Base-by-base conservation (phyloP, 2,888 invertebrate genomes). In the Stramonita haemastoma region DNA sequence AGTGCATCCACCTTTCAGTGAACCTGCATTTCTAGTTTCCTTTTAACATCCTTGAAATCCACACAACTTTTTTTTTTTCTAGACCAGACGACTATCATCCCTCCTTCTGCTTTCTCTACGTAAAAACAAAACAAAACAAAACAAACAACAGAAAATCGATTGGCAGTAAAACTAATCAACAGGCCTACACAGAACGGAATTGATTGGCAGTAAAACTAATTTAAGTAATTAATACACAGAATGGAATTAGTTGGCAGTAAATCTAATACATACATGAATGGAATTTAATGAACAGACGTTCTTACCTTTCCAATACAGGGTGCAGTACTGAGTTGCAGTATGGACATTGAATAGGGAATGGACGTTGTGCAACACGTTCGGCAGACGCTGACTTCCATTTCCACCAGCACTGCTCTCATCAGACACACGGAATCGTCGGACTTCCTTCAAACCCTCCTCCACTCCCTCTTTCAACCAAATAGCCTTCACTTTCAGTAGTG, bases 221-320 rank as follows among this genome's bases (percentile, higher is more conserved):
- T 46, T 5, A 46, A 46, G 4, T 46, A 46, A 46, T 46, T 46
- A 46, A 46, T 8, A 46, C 46, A 46, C 46, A 46, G 46, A 46
- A 46, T 46, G 46, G 46, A 8, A 46, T 8, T 46, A 8, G 8
- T 46, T 46, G 8, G 46, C 46, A 46, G 46, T 46, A 46, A 46
- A 46, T 46, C 46, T 46, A 46, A 46, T 46, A 5, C 2, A 46
- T 46, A 46, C 46, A 46, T 46, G 46, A 46, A 46, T 46, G 46
- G 46, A 46, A 46, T 46, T 46, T 46, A 46, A n/a, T n/a, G n/a
- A n/a, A 46, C 46, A 46, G 46, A 8, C 46, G 46, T 46, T 6
- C 85, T 29, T n/a, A 85, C 85, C 85, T 85, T 85, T 85, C 85
- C 85, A 85, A 17, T 1, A 85, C 15, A 85, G 32, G 0, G 57